Evolutionary conservation across 2,113 vertebrate genomes (phyloP), one percentile per base, ranked within the genome.

Genomic region (Speoplatyrhinus poulsoni): DNA sequence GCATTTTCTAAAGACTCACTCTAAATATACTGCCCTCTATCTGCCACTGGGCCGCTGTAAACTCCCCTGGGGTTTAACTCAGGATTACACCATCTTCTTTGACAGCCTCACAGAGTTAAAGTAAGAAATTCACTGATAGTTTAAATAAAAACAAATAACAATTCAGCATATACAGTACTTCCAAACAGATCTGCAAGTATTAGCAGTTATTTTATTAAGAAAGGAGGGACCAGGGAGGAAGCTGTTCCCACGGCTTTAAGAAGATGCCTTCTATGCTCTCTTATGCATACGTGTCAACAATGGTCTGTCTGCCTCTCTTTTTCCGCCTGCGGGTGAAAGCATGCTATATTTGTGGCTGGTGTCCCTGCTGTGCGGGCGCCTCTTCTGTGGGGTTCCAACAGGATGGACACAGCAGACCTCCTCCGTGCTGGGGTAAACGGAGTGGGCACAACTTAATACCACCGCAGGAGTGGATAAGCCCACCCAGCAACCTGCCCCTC

Each of bases 1-100:
- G 84, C 70, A n/a, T 75, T 83, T 85, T 92, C 86, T 86, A 89
- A 90, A 87, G 87, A 85, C 80, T 88, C 70, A 46, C 80, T 88
- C 85, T 87, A 87, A 88, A 91, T 90, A 85, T 92, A 91, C 90
- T 90, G 87, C 90, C 82, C 87, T 85, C 84, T 92, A 91, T 91
- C 88, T 88, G 84, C 86, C 73, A 69, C 84, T 79, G 83, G 74
- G 63, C 76, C 65, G 81, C 82, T 80, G 72, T 85, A 66, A 85
- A 80, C 73, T 62, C 75, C 83, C 86, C 75, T 33, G 59, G 75
- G 75, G 81, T 68, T 77, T 52, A 15, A 48, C 60, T 80, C 63
- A 73, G 83, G 82, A 86, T 90, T 87, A 84, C 63, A 48, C 68
- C n/a, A 17, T 83, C 80, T 79, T 86, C 79, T 76, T 63, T 71